Evolutionary conservation across 2,888 invertebrate species (phyloP).

Genomic region (Rhamnusium bicolor): DNA sequence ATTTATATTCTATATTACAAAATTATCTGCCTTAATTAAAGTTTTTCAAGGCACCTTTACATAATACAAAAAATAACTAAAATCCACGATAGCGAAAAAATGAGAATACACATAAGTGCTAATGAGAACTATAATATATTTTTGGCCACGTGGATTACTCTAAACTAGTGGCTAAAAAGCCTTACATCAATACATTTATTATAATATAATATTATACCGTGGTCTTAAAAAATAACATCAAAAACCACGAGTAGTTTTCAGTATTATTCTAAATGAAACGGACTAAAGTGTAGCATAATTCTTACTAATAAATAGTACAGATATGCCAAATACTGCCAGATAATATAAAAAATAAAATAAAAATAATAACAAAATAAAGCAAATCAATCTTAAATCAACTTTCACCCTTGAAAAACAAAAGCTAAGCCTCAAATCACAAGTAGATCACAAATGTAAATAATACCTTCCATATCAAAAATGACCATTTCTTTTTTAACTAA

Average conservation of each 20-base stretch:
- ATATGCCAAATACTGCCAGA: constrained; percentile 57
- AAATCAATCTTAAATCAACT: constrained; percentile 15
- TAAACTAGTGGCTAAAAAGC: constrained; percentile 70
- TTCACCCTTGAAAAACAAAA: constrained; percentile 35
- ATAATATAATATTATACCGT: constrained; percentile 48
- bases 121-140: constrained; percentile 59
- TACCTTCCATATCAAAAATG: constrained; percentile 39
- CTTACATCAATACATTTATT: constrained; percentile 70
- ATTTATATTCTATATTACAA: constrained; percentile 80
- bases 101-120: constrained; percentile 49
- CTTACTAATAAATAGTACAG: constrained; percentile 59
- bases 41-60: constrained; percentile 73
- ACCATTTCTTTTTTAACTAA: neutral
- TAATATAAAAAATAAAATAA: constrained; percentile 1
- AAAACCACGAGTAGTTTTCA: neutral
- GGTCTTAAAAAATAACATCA: neutral
- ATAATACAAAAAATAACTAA: constrained; percentile 62
- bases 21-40: constrained; percentile 80
- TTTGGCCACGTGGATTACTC: constrained; percentile 69
- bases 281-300: constrained; percentile 54
- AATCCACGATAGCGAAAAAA: constrained; percentile 60
- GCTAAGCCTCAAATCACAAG: constrained; percentile 49
- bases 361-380: constrained; percentile 29
- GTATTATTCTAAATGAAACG: neutral
- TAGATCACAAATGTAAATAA: constrained; percentile 49